Evolutionary conservation across 1,140 invertebrate species (phyloP).

Genomic region (Drosophila chauvacae): DNA sequence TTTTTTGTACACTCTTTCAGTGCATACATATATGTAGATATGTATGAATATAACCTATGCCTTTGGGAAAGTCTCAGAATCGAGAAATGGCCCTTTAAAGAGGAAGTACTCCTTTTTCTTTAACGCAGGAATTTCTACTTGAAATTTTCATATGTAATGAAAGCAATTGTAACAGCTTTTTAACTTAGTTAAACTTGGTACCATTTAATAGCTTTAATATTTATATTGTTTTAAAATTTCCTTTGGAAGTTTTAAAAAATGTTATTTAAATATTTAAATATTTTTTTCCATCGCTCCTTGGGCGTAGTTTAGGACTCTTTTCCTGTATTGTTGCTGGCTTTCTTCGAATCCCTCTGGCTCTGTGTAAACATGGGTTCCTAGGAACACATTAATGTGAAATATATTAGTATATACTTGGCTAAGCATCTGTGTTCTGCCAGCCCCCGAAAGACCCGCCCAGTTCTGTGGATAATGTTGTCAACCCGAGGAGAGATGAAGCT

Average conservation of each 20-base stretch:
- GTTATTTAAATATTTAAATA: not conserved
- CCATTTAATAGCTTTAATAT: too few species aligned
- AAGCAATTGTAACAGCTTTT: not conserved
- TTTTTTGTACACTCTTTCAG: not conserved
- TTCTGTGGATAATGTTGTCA: slow-evolving; percentile 15
- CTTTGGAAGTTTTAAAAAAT: not conserved
- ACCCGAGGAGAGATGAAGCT: not conserved
- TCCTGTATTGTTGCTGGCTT: not conserved
- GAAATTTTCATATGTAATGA: too few species aligned
- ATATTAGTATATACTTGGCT: slow-evolving; percentile 1
- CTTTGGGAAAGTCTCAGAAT: not conserved
- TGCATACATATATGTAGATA: not conserved
- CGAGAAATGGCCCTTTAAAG: not conserved
- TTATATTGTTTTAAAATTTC: too few species aligned
- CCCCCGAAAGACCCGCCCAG: slow-evolving; percentile 3
- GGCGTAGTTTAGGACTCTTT: not conserved
- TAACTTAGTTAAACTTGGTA: not conserved
- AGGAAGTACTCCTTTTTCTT: not conserved
- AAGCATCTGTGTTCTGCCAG: not conserved
- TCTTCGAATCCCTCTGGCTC: not conserved
- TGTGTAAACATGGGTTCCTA: not conserved
- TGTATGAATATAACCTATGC: not conserved
- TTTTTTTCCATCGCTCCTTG: not conserved
- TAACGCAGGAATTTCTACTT: not conserved
- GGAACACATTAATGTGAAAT: slow-evolving; percentile 6